Conservation (phyloP, 2,888 invertebrate species). For the Luperina nickerlii region DNA sequence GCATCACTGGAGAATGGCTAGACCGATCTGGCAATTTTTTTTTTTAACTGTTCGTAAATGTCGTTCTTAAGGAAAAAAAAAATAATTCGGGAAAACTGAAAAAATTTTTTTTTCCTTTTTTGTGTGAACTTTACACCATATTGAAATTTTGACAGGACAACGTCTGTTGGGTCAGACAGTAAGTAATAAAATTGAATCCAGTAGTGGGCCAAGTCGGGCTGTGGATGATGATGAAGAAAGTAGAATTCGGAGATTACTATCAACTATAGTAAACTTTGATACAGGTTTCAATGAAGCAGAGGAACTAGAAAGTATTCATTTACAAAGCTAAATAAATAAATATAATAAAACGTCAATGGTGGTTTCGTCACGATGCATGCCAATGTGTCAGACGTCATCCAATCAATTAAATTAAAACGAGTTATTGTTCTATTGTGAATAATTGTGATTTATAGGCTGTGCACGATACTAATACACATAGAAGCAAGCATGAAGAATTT, state of each 20-base stretch:
- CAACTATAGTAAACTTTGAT: not conserved
- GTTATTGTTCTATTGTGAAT: slow-evolving; percentile 58
- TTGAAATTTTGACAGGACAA: not conserved
- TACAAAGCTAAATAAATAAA: not conserved
- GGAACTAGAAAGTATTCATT: not conserved
- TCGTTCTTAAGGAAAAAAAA: not conserved
- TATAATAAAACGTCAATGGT: not conserved
- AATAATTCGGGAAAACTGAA: not conserved
- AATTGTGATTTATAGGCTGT: slow-evolving; percentile 42
- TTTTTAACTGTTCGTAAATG: not conserved
- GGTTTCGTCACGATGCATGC: slow-evolving; percentile 30
- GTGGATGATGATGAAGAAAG: not conserved
- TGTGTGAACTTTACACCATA: not conserved
- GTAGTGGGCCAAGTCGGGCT: not conserved
- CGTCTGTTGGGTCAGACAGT: not conserved
- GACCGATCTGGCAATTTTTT: not conserved
- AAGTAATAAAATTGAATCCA: not conserved
- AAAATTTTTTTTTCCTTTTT: not conserved
- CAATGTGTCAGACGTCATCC: slow-evolving; percentile 21
- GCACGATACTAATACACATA: slow-evolving; percentile 14
- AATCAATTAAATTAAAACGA: slow-evolving; percentile 45
- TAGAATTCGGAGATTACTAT: not conserved
- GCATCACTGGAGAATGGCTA: not conserved
- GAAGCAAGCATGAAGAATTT: slow-evolving; percentile 6
- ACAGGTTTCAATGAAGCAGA: not conserved